phyloP scores from a whole-genome alignment of 2,113 vertebrate species.

The Myodes glareolus region DNA sequence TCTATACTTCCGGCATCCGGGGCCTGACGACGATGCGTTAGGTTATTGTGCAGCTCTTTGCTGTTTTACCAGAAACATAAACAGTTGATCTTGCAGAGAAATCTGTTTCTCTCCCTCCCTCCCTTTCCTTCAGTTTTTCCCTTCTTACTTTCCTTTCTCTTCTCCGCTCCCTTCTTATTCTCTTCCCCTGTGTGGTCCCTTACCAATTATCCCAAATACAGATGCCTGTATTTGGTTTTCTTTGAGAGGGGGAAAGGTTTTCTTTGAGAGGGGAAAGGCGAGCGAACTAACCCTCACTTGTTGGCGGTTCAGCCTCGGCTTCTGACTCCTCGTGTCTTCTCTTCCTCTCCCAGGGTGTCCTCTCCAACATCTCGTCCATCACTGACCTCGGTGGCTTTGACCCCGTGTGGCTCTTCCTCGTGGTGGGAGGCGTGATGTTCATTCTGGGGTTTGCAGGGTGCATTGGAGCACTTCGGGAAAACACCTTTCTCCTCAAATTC shows the following conservation, averaged over 20 bases:
- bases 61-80: slow-evolving; percentile 1
- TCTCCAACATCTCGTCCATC: slow-evolving; percentile 99
- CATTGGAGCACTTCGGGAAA: slow-evolving; percentile 97
- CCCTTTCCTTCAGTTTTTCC: rapidly evolving
- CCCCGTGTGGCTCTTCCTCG: slow-evolving; percentile 98
- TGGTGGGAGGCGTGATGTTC: slow-evolving; percentile 99
- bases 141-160: rapidly evolving
- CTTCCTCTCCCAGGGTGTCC: slow-evolving; percentile 90
- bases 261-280: not conserved
- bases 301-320: not conserved
- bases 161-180: not conserved
- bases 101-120: not conserved
- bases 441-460: slow-evolving; percentile 98
- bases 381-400: slow-evolving; percentile 98
- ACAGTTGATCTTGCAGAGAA: not conserved
- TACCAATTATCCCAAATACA: not conserved
- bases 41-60: not conserved
- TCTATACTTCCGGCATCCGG: not conserved
- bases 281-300: rapidly evolving
- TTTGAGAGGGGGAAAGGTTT: not conserved
- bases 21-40: not conserved
- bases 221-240: not conserved
- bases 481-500: slow-evolving; percentile 98
- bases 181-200: not conserved
- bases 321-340: not conserved